Evolutionary conservation across 1,140 invertebrate species (phyloP), one percentile per base, ranked within the genome.

Genomic region (Bombus affinis): DNA sequence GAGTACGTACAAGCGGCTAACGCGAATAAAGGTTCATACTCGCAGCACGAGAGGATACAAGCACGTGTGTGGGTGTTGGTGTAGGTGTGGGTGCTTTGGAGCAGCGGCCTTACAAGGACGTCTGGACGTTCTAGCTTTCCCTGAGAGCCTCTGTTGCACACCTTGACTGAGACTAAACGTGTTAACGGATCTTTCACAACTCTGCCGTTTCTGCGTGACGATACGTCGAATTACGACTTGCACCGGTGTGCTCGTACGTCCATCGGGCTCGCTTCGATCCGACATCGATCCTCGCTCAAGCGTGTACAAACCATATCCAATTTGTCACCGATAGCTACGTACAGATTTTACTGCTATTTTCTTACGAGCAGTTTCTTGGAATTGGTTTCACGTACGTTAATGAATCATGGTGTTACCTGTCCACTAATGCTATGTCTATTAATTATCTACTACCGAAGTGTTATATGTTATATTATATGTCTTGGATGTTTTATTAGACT

Each of bases 31-130:
- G 70, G 62, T 80, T 75, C 71, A 37, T 76, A 73, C 70, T 75
- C 73, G 62, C 44, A 32, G 81, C 35, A 72, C 25, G 39, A 75
- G 79, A 25, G 32, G 39, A 44, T 81, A 81, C n/a, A 0, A 13
- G 57, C 13, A 18, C n/a, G n/a, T 32, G 71, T 66, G 81, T 86
- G 65, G 59, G 35, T 86, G 78, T 75, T 44, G 82, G 70, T 87
- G 78, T 81, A 87, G 88, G 88, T 87, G 88, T 84, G 57, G 85
- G 79, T 85, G 82, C 88, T 88, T 90, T 88, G 87, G 86, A 66
- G 88, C 88, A 90, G 88, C 88, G 88, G 88, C 88, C 88, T 90
- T 88, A 88, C 88, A 90, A 90, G 88, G 88, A 83, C 88, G 88
- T 90, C 87, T 86, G 87, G 80, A 86, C 81, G 81, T 83, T 86